Base-by-base conservation (phyloP, 92 coral and sea anemone genomes). In the Palythoa caribaeorum region DNA sequence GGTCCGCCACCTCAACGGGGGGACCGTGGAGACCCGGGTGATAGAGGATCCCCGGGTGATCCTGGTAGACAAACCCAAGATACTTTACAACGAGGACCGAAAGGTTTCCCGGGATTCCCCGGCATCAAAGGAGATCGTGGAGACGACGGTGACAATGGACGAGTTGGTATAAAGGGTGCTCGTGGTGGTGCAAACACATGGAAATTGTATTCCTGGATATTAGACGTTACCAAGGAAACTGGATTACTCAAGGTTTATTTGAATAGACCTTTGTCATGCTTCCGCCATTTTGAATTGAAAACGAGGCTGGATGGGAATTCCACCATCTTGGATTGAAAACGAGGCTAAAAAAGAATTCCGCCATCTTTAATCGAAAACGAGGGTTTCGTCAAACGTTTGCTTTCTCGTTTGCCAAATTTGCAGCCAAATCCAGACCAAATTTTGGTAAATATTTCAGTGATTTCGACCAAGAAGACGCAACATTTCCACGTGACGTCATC, bases 161-260 rank as follows among this genome's bases (percentile, higher is more conserved):
- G 62, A 28, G 89, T 54, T 11, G 95, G 94, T 8, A 35, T 38
- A 15, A 83, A 71, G 12, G 95, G 95, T 3, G 65, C 78, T 1
- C 84, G 89, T 55, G 95, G 95, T 74, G 72, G 71, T 13, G 20
- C 37, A 77, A 93, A 92, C 50, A 50, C 79, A 59, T 87, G 93
- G 95, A 77, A 86, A 73, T 85, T 84, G 12, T 92, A 91, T 73
- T 79, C 87, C 8, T 92, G 95, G 95, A 91, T 76, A 78, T 38
- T 92, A 71, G 89, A 87, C 59, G 63, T 71, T 54, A 89, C 80
- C 89, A 87, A 83, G 78, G 95, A 92, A 76, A 87, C 71, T 17
- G 95, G 95, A 15, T 77, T 90, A 20, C 84, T 92, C 35, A 87
- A 83, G 93, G 95, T 92, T 15, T 39, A 54, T 52, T 28, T 36